Conservation (phyloP, 2,888 invertebrate genomes). For the Limulus polyphemus region DNA sequence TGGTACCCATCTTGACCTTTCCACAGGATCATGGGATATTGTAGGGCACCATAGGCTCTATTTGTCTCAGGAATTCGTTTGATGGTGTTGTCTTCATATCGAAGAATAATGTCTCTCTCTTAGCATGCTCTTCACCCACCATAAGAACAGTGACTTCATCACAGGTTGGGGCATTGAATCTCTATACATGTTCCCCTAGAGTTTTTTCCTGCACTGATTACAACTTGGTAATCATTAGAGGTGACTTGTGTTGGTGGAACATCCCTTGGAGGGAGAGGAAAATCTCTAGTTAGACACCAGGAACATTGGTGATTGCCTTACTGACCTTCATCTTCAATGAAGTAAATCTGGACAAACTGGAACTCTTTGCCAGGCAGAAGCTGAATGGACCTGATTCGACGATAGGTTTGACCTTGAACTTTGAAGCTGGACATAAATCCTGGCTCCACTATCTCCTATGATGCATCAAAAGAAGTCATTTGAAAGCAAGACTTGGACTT, state of each 20-base stretch:
- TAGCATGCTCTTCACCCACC: too few species aligned
- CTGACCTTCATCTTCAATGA: conserved; percentile 29
- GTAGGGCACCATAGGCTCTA: too few species aligned
- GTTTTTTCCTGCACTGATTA: conserved; percentile 31
- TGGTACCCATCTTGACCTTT: too few species aligned
- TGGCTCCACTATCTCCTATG: neutral
- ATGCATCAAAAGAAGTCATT: conserved; percentile 7
- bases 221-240: conserved; percentile 31
- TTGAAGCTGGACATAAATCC: conserved; percentile 5
- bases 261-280: conserved; percentile 30
- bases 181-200: too few species aligned
- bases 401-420: conserved; percentile 7
- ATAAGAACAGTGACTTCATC: too few species aligned
- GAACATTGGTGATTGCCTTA: conserved; percentile 26
- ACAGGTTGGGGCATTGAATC: too few species aligned
- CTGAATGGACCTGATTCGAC: conserved; percentile 1
- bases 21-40: too few species aligned
- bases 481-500: too few species aligned
- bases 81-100: too few species aligned
- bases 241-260: conserved; percentile 28
- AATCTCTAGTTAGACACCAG: conserved; percentile 27
- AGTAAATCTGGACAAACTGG: conserved; percentile 26
- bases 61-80: too few species aligned
- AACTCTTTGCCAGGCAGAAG: neutral
- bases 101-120: too few species aligned